Evolutionary conservation across 2,113 vertebrate species (phyloP).

Genomic region (Ameiurus melas): DNA sequence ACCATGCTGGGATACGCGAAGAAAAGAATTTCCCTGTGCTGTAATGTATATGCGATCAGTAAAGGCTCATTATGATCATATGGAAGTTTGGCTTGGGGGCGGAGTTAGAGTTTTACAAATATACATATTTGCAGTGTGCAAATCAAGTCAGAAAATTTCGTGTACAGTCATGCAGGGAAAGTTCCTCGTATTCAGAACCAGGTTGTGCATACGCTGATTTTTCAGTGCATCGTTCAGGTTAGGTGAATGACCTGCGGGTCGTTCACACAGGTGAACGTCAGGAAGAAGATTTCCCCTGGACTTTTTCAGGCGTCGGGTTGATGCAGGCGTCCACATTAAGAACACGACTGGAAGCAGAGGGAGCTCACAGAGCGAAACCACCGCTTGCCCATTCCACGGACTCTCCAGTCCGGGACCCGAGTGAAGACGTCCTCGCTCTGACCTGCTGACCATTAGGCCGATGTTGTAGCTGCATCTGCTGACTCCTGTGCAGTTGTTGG

Average conservation of each 20-base stretch:
- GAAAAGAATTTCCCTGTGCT: too few species aligned
- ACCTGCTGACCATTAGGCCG: too few species aligned
- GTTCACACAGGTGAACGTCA: too few species aligned
- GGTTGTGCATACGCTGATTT: background rate
- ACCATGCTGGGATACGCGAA: too few species aligned
- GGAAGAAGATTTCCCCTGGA: too few species aligned
- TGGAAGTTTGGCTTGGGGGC: background rate
- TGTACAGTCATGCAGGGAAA: background rate
- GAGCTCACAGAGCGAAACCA: background rate
- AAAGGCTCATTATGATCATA: too few species aligned
- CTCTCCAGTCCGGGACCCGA: background rate
- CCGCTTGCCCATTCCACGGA: background rate
- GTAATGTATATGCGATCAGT: too few species aligned
- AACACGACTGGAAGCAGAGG: background rate
- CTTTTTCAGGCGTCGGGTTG: background rate
- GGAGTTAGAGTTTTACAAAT: background rate
- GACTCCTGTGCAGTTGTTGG: background rate
- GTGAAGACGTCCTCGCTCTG: background rate
- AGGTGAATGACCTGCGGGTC: background rate
- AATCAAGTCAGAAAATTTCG: background rate
- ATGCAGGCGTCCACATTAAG: background rate
- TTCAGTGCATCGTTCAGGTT: background rate
- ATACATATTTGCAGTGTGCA: background rate
- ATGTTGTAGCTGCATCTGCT: background rate
- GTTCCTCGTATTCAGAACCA: background rate